These are phyloP conservation scores for Anser cygnoides DNA, from an alignment of 2,113 vertebrate genomes.

Conservation along the genomic window DNA sequence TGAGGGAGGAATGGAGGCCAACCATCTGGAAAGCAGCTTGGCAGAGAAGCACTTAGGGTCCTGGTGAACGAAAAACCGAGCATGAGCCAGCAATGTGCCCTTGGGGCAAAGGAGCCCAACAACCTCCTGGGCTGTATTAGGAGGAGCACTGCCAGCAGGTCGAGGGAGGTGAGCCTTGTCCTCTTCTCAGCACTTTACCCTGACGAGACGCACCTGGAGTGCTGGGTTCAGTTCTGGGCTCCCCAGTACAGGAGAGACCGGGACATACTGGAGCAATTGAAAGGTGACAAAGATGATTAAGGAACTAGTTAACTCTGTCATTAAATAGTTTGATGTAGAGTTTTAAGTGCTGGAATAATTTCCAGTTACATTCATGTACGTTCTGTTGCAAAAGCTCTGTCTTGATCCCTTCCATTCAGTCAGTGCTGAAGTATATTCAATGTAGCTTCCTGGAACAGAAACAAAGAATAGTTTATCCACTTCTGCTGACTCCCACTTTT, in stretches of 20 bases:
- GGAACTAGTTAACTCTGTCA: not conserved
- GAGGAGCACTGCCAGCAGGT: not conserved
- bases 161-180: not conserved
- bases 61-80: not conserved
- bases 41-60: not conserved
- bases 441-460: not conserved
- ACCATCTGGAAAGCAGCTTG: not conserved
- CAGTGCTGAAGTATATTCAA: not conserved
- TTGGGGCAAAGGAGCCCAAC: not conserved
- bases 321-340: not conserved
- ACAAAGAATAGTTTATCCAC: not conserved
- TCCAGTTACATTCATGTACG: not conserved
- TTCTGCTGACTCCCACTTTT: not conserved
- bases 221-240: not conserved
- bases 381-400: not conserved
- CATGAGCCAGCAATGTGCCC: not conserved
- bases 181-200: not conserved
- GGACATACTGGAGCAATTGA: not conserved
- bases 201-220: not conserved
- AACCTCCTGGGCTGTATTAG: not conserved
- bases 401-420: not conserved
- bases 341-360: not conserved
- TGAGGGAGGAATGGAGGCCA: accelerated
- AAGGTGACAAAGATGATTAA: not conserved
- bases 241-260: not conserved